Evolutionary conservation across 2,113 vertebrate species (phyloP), one percentile per base, ranked within the genome.

Genomic region (Amphiprion ocellaris): DNA sequence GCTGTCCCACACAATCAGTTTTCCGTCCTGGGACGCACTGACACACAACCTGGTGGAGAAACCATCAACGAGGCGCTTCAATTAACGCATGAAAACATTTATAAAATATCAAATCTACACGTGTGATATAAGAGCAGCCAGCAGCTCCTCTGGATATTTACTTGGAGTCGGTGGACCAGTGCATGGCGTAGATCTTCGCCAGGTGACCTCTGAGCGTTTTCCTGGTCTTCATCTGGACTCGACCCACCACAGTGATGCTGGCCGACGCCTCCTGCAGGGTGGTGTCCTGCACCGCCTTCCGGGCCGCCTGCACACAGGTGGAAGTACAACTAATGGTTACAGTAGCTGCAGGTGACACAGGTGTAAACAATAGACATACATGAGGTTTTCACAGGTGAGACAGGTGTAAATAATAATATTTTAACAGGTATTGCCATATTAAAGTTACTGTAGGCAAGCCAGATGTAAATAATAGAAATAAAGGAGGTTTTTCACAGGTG

Each of bases 151-250:
- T 26, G 26, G 26, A 44, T 49, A 21, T 92, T 96, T 94, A 99
- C 98, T 95, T 97, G 80, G 97, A 96, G 83, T 98, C 98, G 0
- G 96, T 95, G 77, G 92, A 91, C 98, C 97, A 99, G 93, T 99
- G 98, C 97, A 98, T 96, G 49, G 98, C 98, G 0, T 99, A 99
- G 94, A 99, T 98, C 95, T 99, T 99, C 87, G 97, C 96, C 86
- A 99, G 94, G 87, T 99, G 98, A 67, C 98, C 98, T 81, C 97
- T 94, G 60, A 99, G 86, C 0, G 98, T 99, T 87, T 98, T 95
- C 76, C 97, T 96, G 44, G 97, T 97, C 77, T 98, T 95, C 94
- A 99, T 86, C 92, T 99, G 97, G 54, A 99, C 95, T 16, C 96
- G 95, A 3, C 95, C 96, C 30, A 96, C 95, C 1, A 96, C 94